Base-by-base conservation (phyloP, 2,113 vertebrate genomes). In the Galbula dea region DNA sequence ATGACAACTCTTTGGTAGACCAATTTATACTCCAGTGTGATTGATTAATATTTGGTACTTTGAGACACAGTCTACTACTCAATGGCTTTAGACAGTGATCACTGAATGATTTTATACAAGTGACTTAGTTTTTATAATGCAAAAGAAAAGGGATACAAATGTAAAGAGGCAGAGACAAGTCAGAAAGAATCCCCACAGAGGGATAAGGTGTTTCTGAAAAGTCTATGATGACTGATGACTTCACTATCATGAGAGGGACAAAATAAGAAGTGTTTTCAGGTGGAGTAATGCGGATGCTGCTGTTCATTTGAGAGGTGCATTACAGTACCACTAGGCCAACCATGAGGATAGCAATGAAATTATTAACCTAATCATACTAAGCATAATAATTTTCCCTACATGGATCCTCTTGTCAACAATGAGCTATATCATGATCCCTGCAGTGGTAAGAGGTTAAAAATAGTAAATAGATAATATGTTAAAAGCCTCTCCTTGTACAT, bases 311-410 rank as follows among this genome's bases (percentile, higher is more conserved):
- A 79, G 58, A 90, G 66, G 68, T 67, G 30, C 37, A 39, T 89
- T 78, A 84, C 26, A 58, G 83, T 14, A 80, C 82, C 69, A 89
- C 46, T 34, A 92, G 41, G 54, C 80, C 55, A 92, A 80, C 41
- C 54, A 24, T 7, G 41, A 86, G 71, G 73, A 84, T 7, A 89
- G 86, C 52, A 94, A 83, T 89, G 36, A 92, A 92, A 72, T 93
- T 77, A 95, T 89, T 88, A 93, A 85, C 63, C 65, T 93, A 63
- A 86, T 84, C 62, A 61, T 29, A 90, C 37, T 62, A 89, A 74
- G 26, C 94, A 84, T 54, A 89, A 93, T 86, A 88, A 95, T 94
- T 96, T 94, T 90, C 88, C 76, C 87, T 86, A 8, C 72, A 61
- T 80, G 84, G 46, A 74, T 88, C 57, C 51, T 84, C 62, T 80